Evolutionary conservation across 2,888 invertebrate species (phyloP), one percentile per base, ranked within the genome.

Genomic region (Rhagium mordax): DNA sequence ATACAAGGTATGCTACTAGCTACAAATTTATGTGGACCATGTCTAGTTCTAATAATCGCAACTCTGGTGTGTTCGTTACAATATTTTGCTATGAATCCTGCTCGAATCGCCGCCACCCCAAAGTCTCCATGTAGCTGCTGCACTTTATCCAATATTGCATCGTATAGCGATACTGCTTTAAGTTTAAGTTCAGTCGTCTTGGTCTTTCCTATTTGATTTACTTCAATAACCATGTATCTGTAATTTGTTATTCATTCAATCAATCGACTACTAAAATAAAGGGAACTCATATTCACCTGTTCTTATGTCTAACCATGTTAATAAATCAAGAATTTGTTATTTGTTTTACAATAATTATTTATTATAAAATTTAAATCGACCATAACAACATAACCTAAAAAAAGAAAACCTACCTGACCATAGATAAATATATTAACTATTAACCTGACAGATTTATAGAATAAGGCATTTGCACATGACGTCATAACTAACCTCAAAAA

Each of bases 41-140:
- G 95, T 64, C 95, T 89, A 16, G 90, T 90, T 82, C 94, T 90
- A 62, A 96, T 89, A 33, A 96, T 89, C 0, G 94, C 94, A 80
- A 95, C 92, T 88, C 91, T 91, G 0, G 95, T 95, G 72, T 91
- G 90, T 78, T 92, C 90, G 87, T 95, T 95, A 83, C 94, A 94
- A 87, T 96, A 95, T 89, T 94, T 95, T 21, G 93, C 93, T 84
- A 90, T 88, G 81, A 95, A 93, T 21, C 95, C 95, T 70, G 91
- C 89, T 82, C 91, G 91, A 6, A 94, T 90, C 1, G 94, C 89
- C 7, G 94, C 95, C 33, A 90, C 87, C 8, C 95, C 96, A 85
- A 93, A 94, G 83, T 95, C 94, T 0, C 96, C 96, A 86, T 94
- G 93, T 70, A 93, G 84, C 81, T 92, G 91, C 82, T 93, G 91